Percentiles rank a stretch among this genome's conserved stretches.
Evolutionary conservation across 2,797 vertebrate genomes (phyloP).

Genomic region (Champsocephalus gunnari): DNA sequence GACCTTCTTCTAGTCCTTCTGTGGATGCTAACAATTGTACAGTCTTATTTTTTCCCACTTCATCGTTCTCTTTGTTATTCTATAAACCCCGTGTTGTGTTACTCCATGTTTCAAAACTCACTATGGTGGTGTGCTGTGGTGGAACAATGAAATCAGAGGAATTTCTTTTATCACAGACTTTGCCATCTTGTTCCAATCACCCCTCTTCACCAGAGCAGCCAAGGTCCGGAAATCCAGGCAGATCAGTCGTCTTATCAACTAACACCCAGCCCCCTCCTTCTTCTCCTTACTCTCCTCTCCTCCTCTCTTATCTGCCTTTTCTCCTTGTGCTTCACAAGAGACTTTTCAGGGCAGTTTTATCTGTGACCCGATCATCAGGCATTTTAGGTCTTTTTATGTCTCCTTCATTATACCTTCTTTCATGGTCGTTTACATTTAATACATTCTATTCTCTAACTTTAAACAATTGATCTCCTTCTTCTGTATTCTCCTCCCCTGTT

Average conservation of each 20-base stretch:
- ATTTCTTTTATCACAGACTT: constrained; percentile 83
- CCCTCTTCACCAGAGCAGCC: constrained; percentile 80
- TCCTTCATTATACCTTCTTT: constrained; percentile 13
- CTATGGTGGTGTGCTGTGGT: constrained; percentile 53
- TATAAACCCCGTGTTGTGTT: constrained; percentile 13
- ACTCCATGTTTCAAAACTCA: constrained; percentile 52
- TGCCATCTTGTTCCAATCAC: constrained; percentile 87
- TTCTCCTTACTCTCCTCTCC: constrained; percentile 22
- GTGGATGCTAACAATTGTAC: neutral
- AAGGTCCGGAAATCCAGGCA: constrained; percentile 80
- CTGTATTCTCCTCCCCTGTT: constrained; percentile 11
- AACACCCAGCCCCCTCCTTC: constrained; percentile 70
- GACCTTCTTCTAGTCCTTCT: constrained; percentile 1
- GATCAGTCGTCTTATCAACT: constrained; percentile 85
- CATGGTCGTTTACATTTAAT: constrained; percentile 6
- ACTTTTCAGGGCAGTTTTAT: constrained; percentile 35
- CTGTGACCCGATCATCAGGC: constrained; percentile 7
- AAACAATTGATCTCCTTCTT: constrained; percentile 3
- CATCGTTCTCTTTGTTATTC: constrained; percentile 24
- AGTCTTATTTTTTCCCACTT: constrained; percentile 6
- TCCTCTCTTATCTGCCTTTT: constrained; percentile 9
- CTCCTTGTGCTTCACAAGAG: constrained; percentile 17
- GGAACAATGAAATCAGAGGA: constrained; percentile 81
- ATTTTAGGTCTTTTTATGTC: neutral
- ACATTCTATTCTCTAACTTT: constrained; percentile 11